These are phyloP conservation scores for Nymphalis io DNA, from an alignment of 1,140 invertebrate genomes.

Conservation along the genomic window DNA sequence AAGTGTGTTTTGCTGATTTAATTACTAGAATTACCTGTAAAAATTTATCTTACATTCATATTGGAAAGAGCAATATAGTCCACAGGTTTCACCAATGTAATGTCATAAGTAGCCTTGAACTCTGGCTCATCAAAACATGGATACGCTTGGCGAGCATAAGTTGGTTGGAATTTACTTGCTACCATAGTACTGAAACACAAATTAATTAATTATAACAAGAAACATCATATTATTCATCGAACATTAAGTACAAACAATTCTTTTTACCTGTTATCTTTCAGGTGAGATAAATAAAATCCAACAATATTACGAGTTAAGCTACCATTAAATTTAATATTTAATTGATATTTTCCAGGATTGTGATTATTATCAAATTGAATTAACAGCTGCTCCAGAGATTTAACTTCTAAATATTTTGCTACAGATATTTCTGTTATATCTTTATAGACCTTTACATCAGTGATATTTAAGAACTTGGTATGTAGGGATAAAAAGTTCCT, in stretches of 20 bases:
- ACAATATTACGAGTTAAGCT: slow-evolving; percentile 79
- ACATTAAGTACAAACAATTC: background rate
- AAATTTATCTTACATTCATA: slow-evolving; percentile 83
- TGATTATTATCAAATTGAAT: slow-evolving; percentile 59
- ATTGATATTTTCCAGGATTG: slow-evolving; percentile 53
- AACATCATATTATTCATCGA: background rate
- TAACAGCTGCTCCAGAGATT: slow-evolving; percentile 59
- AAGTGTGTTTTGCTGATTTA: background rate
- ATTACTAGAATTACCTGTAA: slow-evolving; percentile 36
- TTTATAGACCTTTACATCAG: slow-evolving; percentile 57
- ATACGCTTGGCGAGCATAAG: slow-evolving; percentile 94
- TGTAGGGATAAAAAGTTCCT: slow-evolving; percentile 87
- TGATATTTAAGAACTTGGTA: slow-evolving; percentile 83
- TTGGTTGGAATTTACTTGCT: slow-evolving; percentile 96
- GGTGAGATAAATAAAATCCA: slow-evolving; percentile 76
- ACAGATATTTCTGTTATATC: slow-evolving; percentile 49
- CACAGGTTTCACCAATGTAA: slow-evolving; percentile 87
- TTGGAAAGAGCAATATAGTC: slow-evolving; percentile 90
- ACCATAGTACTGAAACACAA: slow-evolving; percentile 86
- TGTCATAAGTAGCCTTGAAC: slow-evolving; percentile 93
- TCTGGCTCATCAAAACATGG: slow-evolving; percentile 98
- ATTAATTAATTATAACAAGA: background rate
- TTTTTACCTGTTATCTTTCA: slow-evolving; percentile 60
- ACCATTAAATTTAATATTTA: slow-evolving; percentile 75
- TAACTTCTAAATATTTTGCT: slow-evolving; percentile 54